A percentile compares a stretch with the other conserved stretches of the same genome.
Conservation (phyloP, 2,113 vertebrate genomes). For the Tiliqua scincoides region DNA sequence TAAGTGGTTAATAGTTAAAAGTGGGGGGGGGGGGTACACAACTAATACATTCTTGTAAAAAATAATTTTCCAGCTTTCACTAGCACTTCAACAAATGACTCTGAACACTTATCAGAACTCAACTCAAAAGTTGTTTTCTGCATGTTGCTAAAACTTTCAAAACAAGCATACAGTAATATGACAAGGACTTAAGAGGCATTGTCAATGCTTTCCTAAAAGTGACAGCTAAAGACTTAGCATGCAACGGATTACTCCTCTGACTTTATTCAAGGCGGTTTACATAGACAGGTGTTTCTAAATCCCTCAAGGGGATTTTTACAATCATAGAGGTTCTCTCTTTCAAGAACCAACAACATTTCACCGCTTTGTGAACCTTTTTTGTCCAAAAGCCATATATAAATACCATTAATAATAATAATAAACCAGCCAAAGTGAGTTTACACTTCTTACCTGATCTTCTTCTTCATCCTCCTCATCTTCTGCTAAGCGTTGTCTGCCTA, state of each 20-base stretch:
- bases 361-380: too few species aligned
- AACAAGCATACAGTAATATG: neutral
- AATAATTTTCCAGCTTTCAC: neutral
- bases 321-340: too few species aligned
- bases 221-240: neutral
- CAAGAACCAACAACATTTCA: too few species aligned
- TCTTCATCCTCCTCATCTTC: slow-evolving; percentile 99
- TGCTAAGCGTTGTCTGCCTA: slow-evolving; percentile 94
- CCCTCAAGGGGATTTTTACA: too few species aligned
- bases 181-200: neutral
- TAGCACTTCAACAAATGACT: neutral
- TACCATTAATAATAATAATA: too few species aligned
- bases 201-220: neutral
- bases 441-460: slow-evolving; percentile 89
- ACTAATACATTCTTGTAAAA: neutral
- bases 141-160: neutral
- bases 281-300: too few species aligned
- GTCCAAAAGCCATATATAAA: too few species aligned
- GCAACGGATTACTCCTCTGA: too few species aligned
- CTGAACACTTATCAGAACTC: neutral
- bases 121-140: neutral
- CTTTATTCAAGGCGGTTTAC: too few species aligned
- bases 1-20: neutral
- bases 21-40: too few species aligned
- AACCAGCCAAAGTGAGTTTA: neutral